phyloP scores from a whole-genome alignment of 1,140 invertebrate species.

The Ips typographus region DNA sequence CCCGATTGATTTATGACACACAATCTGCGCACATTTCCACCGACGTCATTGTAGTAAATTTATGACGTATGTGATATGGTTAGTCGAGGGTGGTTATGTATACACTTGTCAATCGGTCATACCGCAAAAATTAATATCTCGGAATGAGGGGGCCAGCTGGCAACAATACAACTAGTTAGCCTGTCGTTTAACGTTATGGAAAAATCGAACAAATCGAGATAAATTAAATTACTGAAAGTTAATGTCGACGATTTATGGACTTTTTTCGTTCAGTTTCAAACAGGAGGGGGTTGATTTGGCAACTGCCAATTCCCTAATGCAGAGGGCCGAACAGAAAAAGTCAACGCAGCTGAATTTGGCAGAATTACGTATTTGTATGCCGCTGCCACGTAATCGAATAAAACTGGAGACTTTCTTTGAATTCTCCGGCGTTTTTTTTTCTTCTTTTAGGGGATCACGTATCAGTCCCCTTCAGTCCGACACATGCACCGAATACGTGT shows the following conservation, averaged over 20 bases:
- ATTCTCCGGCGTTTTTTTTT: not conserved
- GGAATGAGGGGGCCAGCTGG: slow-evolving; percentile 27
- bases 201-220: not conserved
- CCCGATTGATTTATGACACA: not conserved
- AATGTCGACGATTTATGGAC: not conserved
- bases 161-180: slow-evolving; percentile 28
- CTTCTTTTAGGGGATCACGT: not conserved
- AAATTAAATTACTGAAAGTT: slow-evolving; percentile 1
- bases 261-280: not conserved
- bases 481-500: not conserved
- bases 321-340: not conserved
- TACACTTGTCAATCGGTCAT: slow-evolving; percentile 29
- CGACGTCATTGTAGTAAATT: slow-evolving; percentile 21
- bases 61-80: slow-evolving; percentile 29
- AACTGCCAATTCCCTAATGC: not conserved
- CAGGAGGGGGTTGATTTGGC: not conserved
- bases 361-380: not conserved
- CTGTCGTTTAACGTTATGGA: not conserved
- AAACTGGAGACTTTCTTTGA: not conserved
- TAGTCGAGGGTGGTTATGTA: slow-evolving; percentile 15
- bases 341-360: not conserved
- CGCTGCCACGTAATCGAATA: not conserved
- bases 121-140: slow-evolving; percentile 33
- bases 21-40: not conserved
- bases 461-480: not conserved